phyloP scores from a whole-genome alignment of 92 coral and sea anemone genomes.

The Montipora capitata region DNA sequence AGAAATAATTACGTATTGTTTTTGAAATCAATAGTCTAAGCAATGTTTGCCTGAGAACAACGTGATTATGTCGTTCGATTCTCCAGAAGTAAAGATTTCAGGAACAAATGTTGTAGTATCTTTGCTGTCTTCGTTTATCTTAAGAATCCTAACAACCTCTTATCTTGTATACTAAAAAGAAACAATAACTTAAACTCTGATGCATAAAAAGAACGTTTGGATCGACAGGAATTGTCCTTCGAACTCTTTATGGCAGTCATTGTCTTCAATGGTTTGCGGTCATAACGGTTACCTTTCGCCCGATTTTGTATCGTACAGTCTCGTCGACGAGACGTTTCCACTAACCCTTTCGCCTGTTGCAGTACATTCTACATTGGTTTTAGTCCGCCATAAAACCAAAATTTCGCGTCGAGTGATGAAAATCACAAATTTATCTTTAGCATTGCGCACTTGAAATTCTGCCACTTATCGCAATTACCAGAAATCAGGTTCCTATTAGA shows the following conservation, averaged over 20 bases:
- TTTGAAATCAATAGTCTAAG: neutral
- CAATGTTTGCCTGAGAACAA: neutral
- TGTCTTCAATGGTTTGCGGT: too few relatives aligned
- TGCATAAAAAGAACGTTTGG: neutral
- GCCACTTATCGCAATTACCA: conserved; percentile 3
- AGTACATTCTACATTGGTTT: neutral
- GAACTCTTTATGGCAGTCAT: neutral
- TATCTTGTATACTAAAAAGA: neutral
- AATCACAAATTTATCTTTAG: conserved; percentile 5
- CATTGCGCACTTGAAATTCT: neutral
- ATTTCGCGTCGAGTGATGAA: neutral
- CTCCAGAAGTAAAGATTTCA: neutral
- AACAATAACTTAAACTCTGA: neutral
- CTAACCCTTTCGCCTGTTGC: too few relatives aligned
- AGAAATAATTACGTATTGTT: neutral
- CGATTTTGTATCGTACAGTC: too few relatives aligned
- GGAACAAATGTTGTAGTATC: neutral
- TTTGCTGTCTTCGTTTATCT: neutral
- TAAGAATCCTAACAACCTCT: neutral
- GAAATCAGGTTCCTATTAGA: neutral
- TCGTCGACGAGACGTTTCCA: too few relatives aligned
- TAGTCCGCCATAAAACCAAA: neutral
- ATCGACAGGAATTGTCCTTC: neutral
- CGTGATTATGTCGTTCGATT: neutral
- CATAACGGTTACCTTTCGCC: too few relatives aligned